These are phyloP conservation scores for Pterois miles DNA, from an alignment of 2,797 vertebrate species.

Conservation along the genomic window DNA sequence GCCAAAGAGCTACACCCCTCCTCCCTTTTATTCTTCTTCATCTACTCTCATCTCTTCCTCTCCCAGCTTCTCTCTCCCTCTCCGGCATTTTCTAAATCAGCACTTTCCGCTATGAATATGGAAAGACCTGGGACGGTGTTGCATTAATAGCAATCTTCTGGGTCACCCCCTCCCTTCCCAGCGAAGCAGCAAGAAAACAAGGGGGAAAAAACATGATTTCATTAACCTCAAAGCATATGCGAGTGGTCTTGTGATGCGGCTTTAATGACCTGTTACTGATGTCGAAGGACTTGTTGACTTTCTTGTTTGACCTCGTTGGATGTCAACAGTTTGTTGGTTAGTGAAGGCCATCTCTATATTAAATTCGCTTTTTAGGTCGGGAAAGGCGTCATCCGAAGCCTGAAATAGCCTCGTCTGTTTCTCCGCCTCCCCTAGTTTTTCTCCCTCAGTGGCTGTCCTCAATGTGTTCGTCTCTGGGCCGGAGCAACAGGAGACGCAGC, in stretches of 20 bases:
- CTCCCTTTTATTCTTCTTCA: conserved; percentile 8
- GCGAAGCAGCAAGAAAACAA: neutral
- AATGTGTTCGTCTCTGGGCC: conserved; percentile 53
- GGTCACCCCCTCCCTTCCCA: conserved; percentile 56
- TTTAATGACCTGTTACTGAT: conserved; percentile 11
- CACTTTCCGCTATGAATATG: conserved; percentile 64
- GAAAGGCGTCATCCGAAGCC: conserved; percentile 57
- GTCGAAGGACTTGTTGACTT: conserved; percentile 44
- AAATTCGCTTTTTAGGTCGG: conserved; percentile 73
- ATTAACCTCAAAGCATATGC: conserved; percentile 51
- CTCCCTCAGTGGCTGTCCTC: conserved; percentile 75
- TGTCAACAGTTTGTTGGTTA: conserved; percentile 25
- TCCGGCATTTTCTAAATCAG: conserved; percentile 37
- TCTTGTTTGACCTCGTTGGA: conserved; percentile 36
- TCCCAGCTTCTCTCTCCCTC: conserved; percentile 5
- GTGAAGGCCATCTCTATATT: conserved; percentile 17
- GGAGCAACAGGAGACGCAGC: conserved; percentile 36
- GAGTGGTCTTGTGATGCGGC: conserved; percentile 48
- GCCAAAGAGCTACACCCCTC: neutral
- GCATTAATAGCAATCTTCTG: conserved; percentile 67
- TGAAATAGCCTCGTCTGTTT: conserved; percentile 68
- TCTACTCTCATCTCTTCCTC: conserved; percentile 9
- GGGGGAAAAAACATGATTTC: conserved; percentile 21
- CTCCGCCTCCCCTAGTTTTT: conserved; percentile 1
- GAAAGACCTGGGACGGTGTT: conserved; percentile 44